phyloP scores from a whole-genome alignment of 2,113 vertebrate species.

The Tragulus kanchil region DNA sequence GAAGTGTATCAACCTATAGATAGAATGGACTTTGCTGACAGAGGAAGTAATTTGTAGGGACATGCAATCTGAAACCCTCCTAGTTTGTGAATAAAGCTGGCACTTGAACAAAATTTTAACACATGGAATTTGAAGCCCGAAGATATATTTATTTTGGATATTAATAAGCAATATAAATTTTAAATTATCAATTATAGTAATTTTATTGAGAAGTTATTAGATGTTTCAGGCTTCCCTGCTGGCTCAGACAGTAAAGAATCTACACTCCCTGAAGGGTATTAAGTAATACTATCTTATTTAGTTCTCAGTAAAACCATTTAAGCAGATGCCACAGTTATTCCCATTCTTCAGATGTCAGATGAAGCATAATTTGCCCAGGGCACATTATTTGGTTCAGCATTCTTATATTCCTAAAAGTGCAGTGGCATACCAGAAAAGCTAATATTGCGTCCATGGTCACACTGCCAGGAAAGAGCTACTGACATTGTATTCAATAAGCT shows the following conservation, averaged over 20 bases:
- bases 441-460: too few species aligned
- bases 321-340: background rate
- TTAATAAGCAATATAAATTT: background rate
- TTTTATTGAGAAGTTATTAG: background rate
- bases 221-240: background rate
- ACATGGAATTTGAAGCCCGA: background rate
- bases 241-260: too few species aligned
- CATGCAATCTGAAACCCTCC: background rate
- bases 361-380: background rate
- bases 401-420: background rate
- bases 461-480: background rate
- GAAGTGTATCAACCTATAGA: background rate
- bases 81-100: background rate
- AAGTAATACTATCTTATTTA: background rate
- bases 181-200: conserved; percentile 1
- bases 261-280: background rate
- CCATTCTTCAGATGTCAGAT: background rate
- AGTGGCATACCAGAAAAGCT: background rate
- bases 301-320: background rate
- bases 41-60: background rate
- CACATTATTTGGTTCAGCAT: background rate
- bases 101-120: conserved; percentile 4
- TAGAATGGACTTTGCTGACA: background rate
- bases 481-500: background rate
- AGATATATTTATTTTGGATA: background rate